A percentile compares a stretch with the other conserved stretches of the same genome.
Evolutionary conservation across 2,888 invertebrate genomes (phyloP).

Genomic region (Drosophila pseudotalamancana): DNA sequence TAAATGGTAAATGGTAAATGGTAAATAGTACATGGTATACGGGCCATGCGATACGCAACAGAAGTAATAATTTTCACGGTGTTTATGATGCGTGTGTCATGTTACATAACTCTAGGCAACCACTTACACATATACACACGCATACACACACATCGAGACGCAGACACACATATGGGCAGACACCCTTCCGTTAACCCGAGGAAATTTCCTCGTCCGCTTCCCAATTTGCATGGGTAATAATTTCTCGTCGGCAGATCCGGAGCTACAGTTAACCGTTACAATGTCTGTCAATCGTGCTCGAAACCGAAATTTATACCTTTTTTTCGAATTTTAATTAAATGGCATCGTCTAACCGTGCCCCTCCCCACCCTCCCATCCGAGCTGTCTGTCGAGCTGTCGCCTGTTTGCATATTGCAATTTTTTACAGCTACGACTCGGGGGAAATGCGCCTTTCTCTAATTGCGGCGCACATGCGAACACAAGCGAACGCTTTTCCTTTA

Average conservation of each 20-base stretch:
- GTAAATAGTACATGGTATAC: conserved; percentile 26
- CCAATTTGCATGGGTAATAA: conserved; percentile 80
- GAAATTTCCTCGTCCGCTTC: conserved; percentile 43
- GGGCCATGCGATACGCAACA: conserved; percentile 37
- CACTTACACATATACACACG: conserved; percentile 23
- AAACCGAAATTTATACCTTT: conserved; percentile 75
- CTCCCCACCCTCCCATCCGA: neutral
- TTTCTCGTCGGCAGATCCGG: conserved; percentile 48
- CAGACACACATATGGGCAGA: conserved; percentile 11
- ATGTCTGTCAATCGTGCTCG: conserved; percentile 73
- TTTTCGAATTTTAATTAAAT: conserved; percentile 75
- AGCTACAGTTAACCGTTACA: conserved; percentile 60
- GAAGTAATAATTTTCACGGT: conserved; percentile 62
- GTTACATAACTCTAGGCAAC: conserved; percentile 64
- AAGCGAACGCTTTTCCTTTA: conserved; percentile 49
- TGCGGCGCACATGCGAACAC: conserved; percentile 65
- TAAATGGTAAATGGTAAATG: neutral
- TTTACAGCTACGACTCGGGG: conserved; percentile 33
- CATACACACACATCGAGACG: neutral
- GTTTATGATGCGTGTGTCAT: conserved; percentile 70
- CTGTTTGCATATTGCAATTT: conserved; percentile 78
- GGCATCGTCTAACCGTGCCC: conserved; percentile 55
- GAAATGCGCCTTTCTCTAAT: conserved; percentile 74
- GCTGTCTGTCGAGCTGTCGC: conserved; percentile 33
- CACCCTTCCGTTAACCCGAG: conserved; percentile 27